Evolutionary conservation across 2,888 invertebrate species (phyloP), one percentile per base, ranked within the genome.

Genomic region (Drosophila birchii): DNA sequence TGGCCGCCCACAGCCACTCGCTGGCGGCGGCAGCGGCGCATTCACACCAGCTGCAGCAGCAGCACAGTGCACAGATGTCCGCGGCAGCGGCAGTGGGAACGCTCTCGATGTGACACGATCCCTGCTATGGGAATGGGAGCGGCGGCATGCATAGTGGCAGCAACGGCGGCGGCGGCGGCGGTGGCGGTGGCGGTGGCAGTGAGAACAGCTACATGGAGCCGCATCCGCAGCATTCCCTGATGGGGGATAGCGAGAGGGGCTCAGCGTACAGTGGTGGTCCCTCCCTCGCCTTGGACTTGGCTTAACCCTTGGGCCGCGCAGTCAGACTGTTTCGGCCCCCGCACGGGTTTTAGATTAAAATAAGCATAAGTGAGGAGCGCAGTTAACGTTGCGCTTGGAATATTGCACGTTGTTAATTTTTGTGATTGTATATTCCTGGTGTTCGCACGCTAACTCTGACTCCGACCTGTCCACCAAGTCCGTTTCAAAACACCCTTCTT

Each of bases 391-490:
- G 73, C 76, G n/a, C 80, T 70, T 85, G 76, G 79, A 88, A 89
- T 90, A 90, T 88, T 89, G 88, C 90, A 90, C 89, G 82, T 88
- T 90, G 86, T 90, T 90, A 88, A 83, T 89, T 90, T 90, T 90
- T 90, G 90, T 90, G 90, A 89, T 90, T 90, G 90, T 90, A 88
- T 90, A 90, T 90, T 90, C 80, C 32, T 59, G 67, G 71, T 75
- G 76, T 81, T 59, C 16, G 29, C 14, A 70, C 57, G 73, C 58
- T 77, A 74, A 45, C 34, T 14, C 36, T 9, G 34, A 36, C 51
- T 53, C 32, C 60, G 32, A 11, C 29, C 16, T 18, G 45, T 45
- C 64, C 64, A 23, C 23, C 39, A 49, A 38, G 18, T 32, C 39
- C 49, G 23, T 55, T 41, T 26, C 34, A 59, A 38, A 54, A 36